Base-by-base conservation (phyloP, 2,888 invertebrate species). In the Laspeyria flexula region DNA sequence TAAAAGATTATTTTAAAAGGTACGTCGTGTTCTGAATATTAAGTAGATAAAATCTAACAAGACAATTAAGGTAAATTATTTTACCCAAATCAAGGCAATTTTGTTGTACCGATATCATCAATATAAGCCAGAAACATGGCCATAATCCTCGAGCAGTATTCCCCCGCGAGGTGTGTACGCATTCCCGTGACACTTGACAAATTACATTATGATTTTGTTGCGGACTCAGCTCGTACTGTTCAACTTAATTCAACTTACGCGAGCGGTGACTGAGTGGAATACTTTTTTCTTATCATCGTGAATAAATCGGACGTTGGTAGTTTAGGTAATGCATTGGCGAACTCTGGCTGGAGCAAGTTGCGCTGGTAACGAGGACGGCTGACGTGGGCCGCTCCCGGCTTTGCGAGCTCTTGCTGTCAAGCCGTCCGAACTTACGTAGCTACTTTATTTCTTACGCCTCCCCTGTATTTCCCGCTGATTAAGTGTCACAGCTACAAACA, bases 121-220 rank as follows among this genome's bases (percentile, higher is more conserved):
- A 62, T 64, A 52, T 47, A 49, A 66, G 47, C 35, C 45, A 33
- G 47, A 46, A 53, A 54, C 52, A 64, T 53, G 48, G 48, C 45
- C 48, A 30, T 57, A 52, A 55, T 59, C 53, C 47, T 40, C 30
- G 43, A 38, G 55, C 38, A 30, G 46, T 55, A 62, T 67, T 65
- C 65, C 60, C 62, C 30, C 16, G 47, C 44, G 60, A 58, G 52
- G 49, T 54, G 56, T 53, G 55, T 53, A 44, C 61, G 46, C 43
- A 43, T 52, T 69, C 62, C 60, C 62, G 56, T 75, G 80, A 79
- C 80, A 77, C 70, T 76, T 86, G 85, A 86, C 79, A 86, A 86
- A 87, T 89, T 81, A 80, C 79, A 73, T 85, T 85, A 83, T 84
- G 78, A 85, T 86, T 83, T 83, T 81, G 81, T 82, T 84, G 71